Evolutionary conservation across 2,113 vertebrate genomes (phyloP).

Genomic region (Polyodon spathula): DNA sequence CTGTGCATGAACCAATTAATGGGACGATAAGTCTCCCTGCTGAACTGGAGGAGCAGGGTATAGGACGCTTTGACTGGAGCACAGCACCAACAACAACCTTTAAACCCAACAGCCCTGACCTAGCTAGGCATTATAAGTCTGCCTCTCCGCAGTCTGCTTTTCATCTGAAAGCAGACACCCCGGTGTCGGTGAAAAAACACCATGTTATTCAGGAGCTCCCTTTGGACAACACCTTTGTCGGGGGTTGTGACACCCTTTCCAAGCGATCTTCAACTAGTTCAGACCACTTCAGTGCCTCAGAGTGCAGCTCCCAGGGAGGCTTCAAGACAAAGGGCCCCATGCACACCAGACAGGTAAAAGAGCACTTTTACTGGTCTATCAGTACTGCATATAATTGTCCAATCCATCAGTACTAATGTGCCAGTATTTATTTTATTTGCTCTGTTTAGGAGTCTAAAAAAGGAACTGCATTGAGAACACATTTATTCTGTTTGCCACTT

Average conservation of each 20-base stretch:
- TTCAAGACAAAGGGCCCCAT: constrained; percentile 98
- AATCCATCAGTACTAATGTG: constrained; percentile 91
- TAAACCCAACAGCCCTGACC: constrained; percentile 94
- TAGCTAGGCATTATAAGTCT: constrained; percentile 97
- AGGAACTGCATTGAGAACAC: constrained; percentile 20
- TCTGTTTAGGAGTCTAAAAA: constrained; percentile 38
- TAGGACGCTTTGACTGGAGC: constrained; percentile 96
- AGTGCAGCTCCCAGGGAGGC: constrained; percentile 99
- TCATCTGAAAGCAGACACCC: constrained; percentile 97
- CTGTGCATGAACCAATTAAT: constrained; percentile 94
- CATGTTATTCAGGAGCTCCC: constrained; percentile 99
- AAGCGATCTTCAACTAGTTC: constrained; percentile 98
- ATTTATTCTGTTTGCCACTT: constrained; percentile 22
- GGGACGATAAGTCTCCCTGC: constrained; percentile 94
- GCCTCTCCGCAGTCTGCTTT: constrained; percentile 97
- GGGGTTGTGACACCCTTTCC: constrained; percentile 97
- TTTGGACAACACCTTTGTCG: constrained; percentile 99
- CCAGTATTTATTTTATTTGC: constrained; percentile 64
- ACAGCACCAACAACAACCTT: constrained; percentile 94
- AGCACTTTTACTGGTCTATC: constrained; percentile 99
- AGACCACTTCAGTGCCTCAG: constrained; percentile 99
- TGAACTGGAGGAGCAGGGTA: constrained; percentile 92
- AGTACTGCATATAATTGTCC: constrained; percentile 98
- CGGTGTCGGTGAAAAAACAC: constrained; percentile 96
- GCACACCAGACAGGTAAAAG: constrained; percentile 99